Evolutionary conservation across 2,797 vertebrate species (phyloP).

Genomic region (Macrochelys suwanniensis): DNA sequence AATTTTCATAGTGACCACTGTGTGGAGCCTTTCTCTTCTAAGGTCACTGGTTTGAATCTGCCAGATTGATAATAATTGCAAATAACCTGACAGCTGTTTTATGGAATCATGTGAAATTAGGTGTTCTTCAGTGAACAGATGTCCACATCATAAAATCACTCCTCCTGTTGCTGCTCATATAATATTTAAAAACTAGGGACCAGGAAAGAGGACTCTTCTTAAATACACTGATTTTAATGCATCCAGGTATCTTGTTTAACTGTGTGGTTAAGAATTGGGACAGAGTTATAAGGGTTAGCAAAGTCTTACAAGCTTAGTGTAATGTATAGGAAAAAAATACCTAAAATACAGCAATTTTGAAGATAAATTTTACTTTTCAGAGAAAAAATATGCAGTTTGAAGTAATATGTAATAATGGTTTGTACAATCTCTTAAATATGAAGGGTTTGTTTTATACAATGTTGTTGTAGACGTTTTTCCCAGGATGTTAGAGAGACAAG

Average conservation of each 20-base stretch:
- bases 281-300: background rate
- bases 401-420: background rate
- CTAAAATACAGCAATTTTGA: background rate
- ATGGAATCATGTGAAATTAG: background rate
- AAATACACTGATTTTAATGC: background rate
- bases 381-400: background rate
- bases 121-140: background rate
- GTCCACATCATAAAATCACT: background rate
- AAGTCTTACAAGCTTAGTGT: background rate
- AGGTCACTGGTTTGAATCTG: background rate
- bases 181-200: background rate
- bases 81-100: background rate
- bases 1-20: background rate
- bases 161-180: background rate
- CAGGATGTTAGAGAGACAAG: background rate
- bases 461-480: background rate
- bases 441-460: background rate
- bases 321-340: background rate
- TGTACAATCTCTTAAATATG: background rate
- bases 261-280: background rate
- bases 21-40: background rate
- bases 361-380: background rate
- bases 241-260: background rate
- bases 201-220: too few species aligned
- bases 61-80: background rate